Evolutionary conservation across 2,113 vertebrate genomes (phyloP).

Genomic region (Rhinopomastus cyanomelas): DNA sequence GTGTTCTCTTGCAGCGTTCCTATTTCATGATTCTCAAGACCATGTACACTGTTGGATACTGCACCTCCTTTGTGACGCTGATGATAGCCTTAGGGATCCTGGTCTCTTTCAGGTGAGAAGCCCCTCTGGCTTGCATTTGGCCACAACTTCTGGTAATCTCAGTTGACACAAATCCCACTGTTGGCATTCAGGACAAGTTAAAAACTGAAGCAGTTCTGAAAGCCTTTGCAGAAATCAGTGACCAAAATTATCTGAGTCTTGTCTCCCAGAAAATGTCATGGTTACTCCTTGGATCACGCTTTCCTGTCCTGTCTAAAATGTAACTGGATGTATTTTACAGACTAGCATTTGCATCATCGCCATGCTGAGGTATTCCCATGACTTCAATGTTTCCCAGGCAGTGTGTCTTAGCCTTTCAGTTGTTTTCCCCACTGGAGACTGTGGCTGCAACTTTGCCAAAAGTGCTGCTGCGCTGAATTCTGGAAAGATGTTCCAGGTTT

Average conservation of each 20-base stretch:
- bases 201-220: neutral
- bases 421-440: neutral
- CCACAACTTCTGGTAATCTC: neutral
- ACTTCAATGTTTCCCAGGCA: neutral
- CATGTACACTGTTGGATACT: conserved; percentile 89
- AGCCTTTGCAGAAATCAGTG: neutral
- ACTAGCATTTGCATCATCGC: neutral
- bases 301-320: neutral
- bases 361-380: neutral
- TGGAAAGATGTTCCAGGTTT: neutral
- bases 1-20: conserved; percentile 69
- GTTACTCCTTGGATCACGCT: neutral
- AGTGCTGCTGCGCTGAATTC: neutral
- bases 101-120: conserved; percentile 82
- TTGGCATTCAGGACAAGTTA: neutral
- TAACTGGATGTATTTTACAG: neutral
- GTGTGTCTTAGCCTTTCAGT: neutral
- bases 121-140: neutral
- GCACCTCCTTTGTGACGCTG: conserved; percentile 84
- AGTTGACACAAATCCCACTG: neutral
- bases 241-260: neutral
- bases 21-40: conserved; percentile 89
- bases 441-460: neutral
- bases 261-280: neutral
- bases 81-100: conserved; percentile 82